These are phyloP conservation scores for Saguinus midas DNA, from an alignment of 2,113 vertebrate genomes.

Conservation along the genomic window DNA sequence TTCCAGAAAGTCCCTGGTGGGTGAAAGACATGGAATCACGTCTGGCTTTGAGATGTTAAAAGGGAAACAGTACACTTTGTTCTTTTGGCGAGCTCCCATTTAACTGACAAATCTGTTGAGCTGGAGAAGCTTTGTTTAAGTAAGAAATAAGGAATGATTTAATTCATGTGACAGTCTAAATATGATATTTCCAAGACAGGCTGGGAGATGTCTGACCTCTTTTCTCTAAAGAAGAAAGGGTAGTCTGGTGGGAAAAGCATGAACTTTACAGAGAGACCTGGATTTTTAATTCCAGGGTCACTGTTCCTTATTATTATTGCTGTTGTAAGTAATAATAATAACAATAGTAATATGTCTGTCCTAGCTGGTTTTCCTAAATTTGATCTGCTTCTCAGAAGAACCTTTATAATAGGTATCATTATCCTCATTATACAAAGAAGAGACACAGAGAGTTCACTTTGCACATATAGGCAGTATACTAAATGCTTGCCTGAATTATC, in stretches of 20 bases:
- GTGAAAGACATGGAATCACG: slow-evolving; percentile 46
- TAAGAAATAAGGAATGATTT: slow-evolving; percentile 52
- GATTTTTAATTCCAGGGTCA: slow-evolving; percentile 36
- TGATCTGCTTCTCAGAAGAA: slow-evolving; percentile 1
- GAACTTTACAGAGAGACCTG: slow-evolving; percentile 17
- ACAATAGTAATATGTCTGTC: neutral
- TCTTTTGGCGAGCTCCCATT: slow-evolving; percentile 60
- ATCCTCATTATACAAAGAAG: neutral
- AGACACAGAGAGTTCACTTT: neutral
- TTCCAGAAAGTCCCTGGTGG: slow-evolving; percentile 57
- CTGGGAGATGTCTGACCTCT: slow-evolving; percentile 10
- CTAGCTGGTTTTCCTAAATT: neutral
- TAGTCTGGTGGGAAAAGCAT: slow-evolving; percentile 50
- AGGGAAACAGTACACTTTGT: slow-evolving; percentile 71
- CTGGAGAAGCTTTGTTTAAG: slow-evolving; percentile 44
- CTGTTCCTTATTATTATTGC: neutral
- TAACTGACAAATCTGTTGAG: slow-evolving; percentile 45
- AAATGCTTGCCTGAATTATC: neutral
- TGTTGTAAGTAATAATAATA: neutral
- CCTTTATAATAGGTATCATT: neutral
- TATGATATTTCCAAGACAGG: slow-evolving; percentile 55
- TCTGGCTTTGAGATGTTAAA: slow-evolving; percentile 58
- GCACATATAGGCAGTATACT: neutral
- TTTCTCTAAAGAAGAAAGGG: slow-evolving; percentile 26
- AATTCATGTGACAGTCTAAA: slow-evolving; percentile 59